Conservation (phyloP, 1,140 invertebrate species). For the Nasonia giraulti region DNA sequence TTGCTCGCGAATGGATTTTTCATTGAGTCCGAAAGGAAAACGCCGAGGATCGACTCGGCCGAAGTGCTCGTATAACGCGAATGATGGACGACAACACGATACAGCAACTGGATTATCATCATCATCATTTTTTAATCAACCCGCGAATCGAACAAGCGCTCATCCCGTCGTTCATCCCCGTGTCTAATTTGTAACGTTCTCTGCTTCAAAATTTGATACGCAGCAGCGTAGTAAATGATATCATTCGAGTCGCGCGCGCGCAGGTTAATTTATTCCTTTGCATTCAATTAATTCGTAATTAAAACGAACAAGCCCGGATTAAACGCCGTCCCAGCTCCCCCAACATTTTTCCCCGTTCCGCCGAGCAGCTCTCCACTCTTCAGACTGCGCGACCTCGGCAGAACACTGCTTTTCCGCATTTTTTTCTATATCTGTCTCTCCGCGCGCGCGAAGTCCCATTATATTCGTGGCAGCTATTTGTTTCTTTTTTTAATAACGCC, state of each 20-base stretch:
- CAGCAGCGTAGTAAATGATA: neutral
- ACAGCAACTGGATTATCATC: neutral
- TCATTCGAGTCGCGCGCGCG: neutral
- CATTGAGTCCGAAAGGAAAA: neutral
- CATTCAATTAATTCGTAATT: constrained; percentile 38
- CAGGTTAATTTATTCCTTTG: constrained; percentile 22
- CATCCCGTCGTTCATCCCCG: neutral
- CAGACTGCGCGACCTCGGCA: neutral
- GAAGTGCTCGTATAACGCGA: neutral
- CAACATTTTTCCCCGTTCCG: neutral
- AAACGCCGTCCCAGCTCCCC: constrained; percentile 1
- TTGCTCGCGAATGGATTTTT: neutral
- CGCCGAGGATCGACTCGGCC: too few relatives aligned
- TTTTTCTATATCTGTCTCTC: constrained; percentile 17
- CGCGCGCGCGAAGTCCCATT: neutral
- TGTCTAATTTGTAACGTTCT: neutral
- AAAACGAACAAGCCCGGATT: constrained; percentile 36
- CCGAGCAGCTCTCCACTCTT: neutral
- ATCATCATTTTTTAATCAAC: neutral
- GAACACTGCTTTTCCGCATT: constrained; percentile 25
- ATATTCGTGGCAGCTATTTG: neutral
- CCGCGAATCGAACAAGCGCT: neutral
- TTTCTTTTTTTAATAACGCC: constrained; percentile 4
- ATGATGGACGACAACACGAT: neutral
- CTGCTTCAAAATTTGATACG: neutral